Evolutionary conservation across 2,888 invertebrate genomes (phyloP).

Genomic region (Trissolcus brochymenae): DNA sequence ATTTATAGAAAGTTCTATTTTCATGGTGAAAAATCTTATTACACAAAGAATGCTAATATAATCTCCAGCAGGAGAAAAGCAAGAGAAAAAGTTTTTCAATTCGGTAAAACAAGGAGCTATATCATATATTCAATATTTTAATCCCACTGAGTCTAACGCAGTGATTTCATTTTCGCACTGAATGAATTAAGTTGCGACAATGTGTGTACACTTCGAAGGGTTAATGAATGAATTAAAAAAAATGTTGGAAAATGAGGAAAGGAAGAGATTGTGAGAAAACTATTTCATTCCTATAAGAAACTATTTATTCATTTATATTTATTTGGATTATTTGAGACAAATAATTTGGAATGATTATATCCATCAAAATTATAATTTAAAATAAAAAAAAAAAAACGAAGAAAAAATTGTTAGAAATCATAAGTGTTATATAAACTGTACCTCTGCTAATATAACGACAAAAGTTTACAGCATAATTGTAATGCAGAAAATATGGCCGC

Average conservation of each 20-base stretch:
- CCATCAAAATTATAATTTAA: neutral
- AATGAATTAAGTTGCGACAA: constrained; percentile 34
- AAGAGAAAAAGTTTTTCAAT: constrained; percentile 28
- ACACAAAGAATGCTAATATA: constrained; percentile 22
- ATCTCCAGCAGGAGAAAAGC: constrained; percentile 17
- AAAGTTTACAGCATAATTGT: constrained; percentile 34
- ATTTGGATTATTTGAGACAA: no score
- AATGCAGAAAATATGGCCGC: constrained; percentile 46
- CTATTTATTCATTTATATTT: no score
- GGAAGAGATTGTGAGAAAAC: no score
- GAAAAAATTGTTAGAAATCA: constrained; percentile 3
- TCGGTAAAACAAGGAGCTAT: constrained; percentile 23
- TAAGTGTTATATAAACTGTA: constrained; percentile 34
- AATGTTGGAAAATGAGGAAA: neutral
- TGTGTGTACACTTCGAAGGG: constrained; percentile 1
- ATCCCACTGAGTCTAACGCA: constrained; percentile 25
- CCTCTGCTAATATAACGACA: constrained; percentile 36
- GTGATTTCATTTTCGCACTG: constrained; percentile 46
- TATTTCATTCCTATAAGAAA: no score
- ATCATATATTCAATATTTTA: constrained; percentile 46
- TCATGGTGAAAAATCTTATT: neutral
- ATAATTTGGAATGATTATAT: neutral
- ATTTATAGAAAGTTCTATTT: neutral
- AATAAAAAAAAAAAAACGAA: neutral
- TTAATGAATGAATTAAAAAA: constrained; percentile 19